These are phyloP conservation scores for Azemiops feae DNA, from an alignment of 2,113 vertebrate genomes.

Conservation along the genomic window DNA sequence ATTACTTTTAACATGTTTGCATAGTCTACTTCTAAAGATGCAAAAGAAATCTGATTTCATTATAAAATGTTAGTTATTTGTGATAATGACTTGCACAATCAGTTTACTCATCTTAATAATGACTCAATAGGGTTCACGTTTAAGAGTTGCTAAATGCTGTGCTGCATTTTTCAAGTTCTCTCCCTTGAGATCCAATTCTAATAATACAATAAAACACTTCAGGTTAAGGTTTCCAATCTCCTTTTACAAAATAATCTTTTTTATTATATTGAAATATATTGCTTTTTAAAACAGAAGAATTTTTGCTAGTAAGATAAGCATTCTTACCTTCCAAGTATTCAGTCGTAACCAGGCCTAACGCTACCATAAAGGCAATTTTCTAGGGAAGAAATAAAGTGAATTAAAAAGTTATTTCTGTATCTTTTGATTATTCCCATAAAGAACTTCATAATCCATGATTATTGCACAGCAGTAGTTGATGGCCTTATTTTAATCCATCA, in stretches of 20 bases:
- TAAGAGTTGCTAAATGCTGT: neutral
- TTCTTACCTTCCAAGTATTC: constrained; percentile 93
- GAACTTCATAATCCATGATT: neutral
- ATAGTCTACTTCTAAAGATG: constrained; percentile 29
- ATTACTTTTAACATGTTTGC: neutral
- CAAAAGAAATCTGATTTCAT: neutral
- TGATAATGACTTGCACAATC: neutral
- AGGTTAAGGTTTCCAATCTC: neutral
- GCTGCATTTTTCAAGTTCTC: neutral
- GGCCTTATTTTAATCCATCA: neutral
- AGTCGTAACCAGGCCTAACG: constrained; percentile 92
- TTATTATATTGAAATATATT: neutral
- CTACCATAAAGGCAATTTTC: constrained; percentile 99
- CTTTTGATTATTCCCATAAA: neutral
- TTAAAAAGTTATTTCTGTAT: constrained; percentile 28
- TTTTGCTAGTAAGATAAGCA: constrained; percentile 3
- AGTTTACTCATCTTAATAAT: neutral
- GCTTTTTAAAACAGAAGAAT: neutral
- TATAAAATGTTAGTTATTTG: neutral
- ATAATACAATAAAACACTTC: neutral
- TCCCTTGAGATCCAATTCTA: neutral
- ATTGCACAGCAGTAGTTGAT: neutral
- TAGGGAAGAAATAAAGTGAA: constrained; percentile 58
- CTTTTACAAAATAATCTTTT: neutral
- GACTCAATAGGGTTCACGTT: neutral